phyloP scores from a whole-genome alignment of 1,140 invertebrate genomes.

The Lasioglossum baleicum region DNA sequence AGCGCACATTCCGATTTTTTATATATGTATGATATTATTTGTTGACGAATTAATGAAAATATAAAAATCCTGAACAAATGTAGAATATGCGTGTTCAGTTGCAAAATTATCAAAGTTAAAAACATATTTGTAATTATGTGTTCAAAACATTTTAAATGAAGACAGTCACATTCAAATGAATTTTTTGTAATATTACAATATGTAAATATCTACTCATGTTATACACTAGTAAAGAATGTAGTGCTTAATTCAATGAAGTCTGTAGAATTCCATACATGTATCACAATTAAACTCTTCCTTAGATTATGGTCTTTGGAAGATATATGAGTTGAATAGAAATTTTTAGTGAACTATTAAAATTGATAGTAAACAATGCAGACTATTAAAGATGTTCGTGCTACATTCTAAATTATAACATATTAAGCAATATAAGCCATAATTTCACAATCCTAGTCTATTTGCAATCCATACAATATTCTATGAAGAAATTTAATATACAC shows the following conservation, averaged over 20 bases:
- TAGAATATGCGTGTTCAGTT: slow-evolving; percentile 46
- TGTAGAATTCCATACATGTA: slow-evolving; percentile 43
- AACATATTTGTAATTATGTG: slow-evolving; percentile 44
- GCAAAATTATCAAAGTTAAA: slow-evolving; percentile 32
- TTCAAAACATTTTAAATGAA: slow-evolving; percentile 48
- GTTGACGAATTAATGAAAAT: slow-evolving; percentile 27
- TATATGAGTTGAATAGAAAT: slow-evolving; percentile 31
- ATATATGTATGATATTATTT: slow-evolving; percentile 11
- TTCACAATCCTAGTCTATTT: slow-evolving; percentile 22
- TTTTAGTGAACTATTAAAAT: slow-evolving; percentile 41
- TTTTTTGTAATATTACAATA: slow-evolving; percentile 43
- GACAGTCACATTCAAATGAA: slow-evolving; percentile 63
- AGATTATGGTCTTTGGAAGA: slow-evolving; percentile 35
- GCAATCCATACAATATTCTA: slow-evolving; percentile 28
- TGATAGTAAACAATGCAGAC: slow-evolving; percentile 39
- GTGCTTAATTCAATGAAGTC: slow-evolving; percentile 36
- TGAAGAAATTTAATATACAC: background rate
- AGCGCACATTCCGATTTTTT: slow-evolving; percentile 44
- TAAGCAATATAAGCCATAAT: slow-evolving; percentile 18
- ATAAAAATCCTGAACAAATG: slow-evolving; percentile 25
- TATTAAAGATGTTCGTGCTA: slow-evolving; percentile 56
- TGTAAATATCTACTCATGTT: slow-evolving; percentile 60
- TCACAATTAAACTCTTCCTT: slow-evolving; percentile 53
- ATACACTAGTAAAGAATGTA: slow-evolving; percentile 48
- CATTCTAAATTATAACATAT: slow-evolving; percentile 39